Conservation (phyloP, 2,888 invertebrate genomes). For the Apodemia duryi region DNA sequence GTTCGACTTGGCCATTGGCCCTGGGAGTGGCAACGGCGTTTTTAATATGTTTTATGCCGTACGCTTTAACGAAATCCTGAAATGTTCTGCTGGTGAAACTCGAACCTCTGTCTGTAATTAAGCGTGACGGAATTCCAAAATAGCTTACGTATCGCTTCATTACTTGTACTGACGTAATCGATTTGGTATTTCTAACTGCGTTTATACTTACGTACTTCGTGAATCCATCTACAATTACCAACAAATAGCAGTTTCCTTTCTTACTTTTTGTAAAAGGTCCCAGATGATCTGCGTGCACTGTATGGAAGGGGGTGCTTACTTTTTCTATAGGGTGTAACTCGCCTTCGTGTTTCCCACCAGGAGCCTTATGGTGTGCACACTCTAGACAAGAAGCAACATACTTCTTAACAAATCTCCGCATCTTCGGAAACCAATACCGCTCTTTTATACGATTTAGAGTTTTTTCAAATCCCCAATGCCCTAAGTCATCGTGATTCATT, state of each 20-base stretch:
- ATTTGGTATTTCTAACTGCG: conserved; percentile 14
- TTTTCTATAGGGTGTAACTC: conserved; percentile 33
- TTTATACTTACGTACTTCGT: conserved; percentile 1
- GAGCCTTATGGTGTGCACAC: conserved; percentile 22
- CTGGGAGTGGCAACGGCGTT: neutral
- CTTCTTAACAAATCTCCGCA: conserved; percentile 30
- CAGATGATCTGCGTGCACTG: conserved; percentile 34
- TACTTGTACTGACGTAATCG: conserved; percentile 24
- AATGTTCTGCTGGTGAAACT: conserved; percentile 31
- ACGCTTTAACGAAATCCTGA: conserved; percentile 19
- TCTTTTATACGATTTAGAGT: conserved; percentile 19
- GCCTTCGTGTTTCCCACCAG: conserved; percentile 28
- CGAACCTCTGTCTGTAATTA: conserved; percentile 31
- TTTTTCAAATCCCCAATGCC: conserved; percentile 31
- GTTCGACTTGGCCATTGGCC: conserved; percentile 8
- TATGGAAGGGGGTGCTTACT: conserved; percentile 32
- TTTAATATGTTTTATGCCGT: neutral
- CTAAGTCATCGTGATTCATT: conserved; percentile 33
- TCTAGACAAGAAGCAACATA: conserved; percentile 29
- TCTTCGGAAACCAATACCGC: conserved; percentile 33
- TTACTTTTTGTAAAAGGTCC: conserved; percentile 32
- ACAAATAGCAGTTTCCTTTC: conserved; percentile 27
- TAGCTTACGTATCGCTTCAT: conserved; percentile 28
- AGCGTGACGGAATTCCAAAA: conserved; percentile 29
- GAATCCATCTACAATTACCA: conserved; percentile 28